phyloP scores from a whole-genome alignment of 2,113 vertebrate species.

The Ptilonorhynchus violaceus region DNA sequence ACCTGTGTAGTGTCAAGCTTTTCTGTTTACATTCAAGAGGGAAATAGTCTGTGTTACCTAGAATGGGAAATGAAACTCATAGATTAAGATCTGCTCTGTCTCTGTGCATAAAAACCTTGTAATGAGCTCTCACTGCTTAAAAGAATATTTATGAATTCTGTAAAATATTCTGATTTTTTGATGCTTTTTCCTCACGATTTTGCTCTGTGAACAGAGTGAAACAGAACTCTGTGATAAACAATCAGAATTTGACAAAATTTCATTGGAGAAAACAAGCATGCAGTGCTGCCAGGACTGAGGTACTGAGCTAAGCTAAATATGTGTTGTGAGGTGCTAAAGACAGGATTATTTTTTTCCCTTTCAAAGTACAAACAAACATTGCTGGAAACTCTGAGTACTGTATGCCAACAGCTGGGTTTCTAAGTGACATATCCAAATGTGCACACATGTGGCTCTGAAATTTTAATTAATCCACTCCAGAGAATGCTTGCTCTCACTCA shows the following conservation, averaged over 20 bases:
- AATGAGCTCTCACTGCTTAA: not conserved
- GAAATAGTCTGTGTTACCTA: not conserved
- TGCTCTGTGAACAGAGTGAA: too few species aligned
- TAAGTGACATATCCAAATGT: not conserved
- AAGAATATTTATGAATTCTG: not conserved
- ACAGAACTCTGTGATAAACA: not conserved
- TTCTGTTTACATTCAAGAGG: not conserved
- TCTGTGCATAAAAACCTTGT: not conserved
- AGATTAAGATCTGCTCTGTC: not conserved
- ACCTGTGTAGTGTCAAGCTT: slow-evolving; percentile 2
- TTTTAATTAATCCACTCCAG: not conserved
- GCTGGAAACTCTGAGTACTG: not conserved
- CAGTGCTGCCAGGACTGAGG: not conserved
- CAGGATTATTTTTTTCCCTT: not conserved
- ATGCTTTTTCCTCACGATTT: not conserved
- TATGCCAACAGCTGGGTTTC: not conserved
- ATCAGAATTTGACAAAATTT: not conserved
- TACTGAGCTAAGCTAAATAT: not conserved
- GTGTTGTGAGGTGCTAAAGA: not conserved
- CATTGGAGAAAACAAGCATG: not conserved
- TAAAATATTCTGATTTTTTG: not conserved
- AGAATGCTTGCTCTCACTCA: fast-evolving
- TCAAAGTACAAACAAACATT: not conserved
- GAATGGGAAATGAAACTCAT: not conserved
- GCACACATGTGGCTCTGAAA: not conserved